Evolutionary conservation across 2,888 invertebrate genomes (phyloP), one percentile per base, ranked within the genome.

Genomic region (Scelioninae gen. 2): DNA sequence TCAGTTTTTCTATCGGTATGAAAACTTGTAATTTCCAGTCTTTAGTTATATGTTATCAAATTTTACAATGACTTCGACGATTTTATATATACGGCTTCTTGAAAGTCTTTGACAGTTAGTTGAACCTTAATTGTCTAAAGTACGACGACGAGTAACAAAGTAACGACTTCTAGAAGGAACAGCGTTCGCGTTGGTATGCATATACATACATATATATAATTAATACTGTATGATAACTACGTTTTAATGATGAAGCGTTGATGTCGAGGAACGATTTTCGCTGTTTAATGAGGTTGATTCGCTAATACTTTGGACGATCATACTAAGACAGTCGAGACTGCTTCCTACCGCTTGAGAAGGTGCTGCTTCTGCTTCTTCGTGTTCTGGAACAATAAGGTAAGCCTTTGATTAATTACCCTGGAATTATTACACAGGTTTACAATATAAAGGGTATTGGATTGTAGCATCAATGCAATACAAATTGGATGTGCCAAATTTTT

Each of bases 231-330:
- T 45, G 72, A 52, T 13, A 73, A 58, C 55, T 72, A 63, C 39
- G 53, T 46, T 74, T 81, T 77, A 83, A 76, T 81, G 79, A 55
- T 79, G 81, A 48, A 80, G 74, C 70, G 80, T 74, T 75, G 80
- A 82, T 63, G 79, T 74, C 60, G 80, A 76, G 75, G 80, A 83
- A 69, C 80, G 81, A 73, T 75, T 80, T 46, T 83, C 82, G 45
- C 72, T 78, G 48, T 77, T 53, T 52, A 76, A 69, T 81, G 10
- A 73, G 76, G 74, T 86, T 85, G 88, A 87, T 9, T 86, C 87
- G 7, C 90, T 88, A 70, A 92, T 89, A 63, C 91, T 92, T 84
- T 92, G 92, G 0, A 93, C 93, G 75, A 93, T 92, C 79, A 92
- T 89, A 41, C 91, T 89, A 11, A 93, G 87, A 31, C 92, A 88